These are phyloP conservation scores for Manduca sexta DNA, from an alignment of 1,140 invertebrate species.

Conservation along the genomic window DNA sequence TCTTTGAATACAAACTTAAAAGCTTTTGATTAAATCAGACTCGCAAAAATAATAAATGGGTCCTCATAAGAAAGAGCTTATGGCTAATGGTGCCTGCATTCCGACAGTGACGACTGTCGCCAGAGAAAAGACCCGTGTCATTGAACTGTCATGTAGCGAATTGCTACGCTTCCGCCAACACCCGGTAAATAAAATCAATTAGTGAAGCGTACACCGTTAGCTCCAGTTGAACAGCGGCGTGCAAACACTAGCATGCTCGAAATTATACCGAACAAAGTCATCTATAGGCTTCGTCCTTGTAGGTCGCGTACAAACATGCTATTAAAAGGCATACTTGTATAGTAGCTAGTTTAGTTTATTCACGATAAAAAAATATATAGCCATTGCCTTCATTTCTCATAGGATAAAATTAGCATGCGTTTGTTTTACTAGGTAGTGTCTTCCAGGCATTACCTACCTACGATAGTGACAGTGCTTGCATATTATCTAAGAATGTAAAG, in stretches of 20 bases:
- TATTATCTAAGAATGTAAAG: too few relatives aligned
- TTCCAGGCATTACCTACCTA: too few relatives aligned
- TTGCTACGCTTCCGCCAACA: conserved; percentile 50
- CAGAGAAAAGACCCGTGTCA: conserved; percentile 44
- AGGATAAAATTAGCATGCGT: too few relatives aligned
- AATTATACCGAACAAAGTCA: too few relatives aligned
- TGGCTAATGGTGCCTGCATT: conserved; percentile 46
- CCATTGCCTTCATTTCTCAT: too few relatives aligned
- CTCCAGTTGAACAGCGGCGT: background rate
- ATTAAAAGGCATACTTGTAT: too few relatives aligned
- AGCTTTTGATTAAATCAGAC: background rate
- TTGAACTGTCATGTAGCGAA: conserved; percentile 59
- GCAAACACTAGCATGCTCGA: background rate
- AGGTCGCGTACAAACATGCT: too few relatives aligned
- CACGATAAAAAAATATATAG: too few relatives aligned
- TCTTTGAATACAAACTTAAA: background rate
- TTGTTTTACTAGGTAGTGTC: too few relatives aligned
- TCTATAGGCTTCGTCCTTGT: too few relatives aligned
- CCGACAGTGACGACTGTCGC: conserved; percentile 40
- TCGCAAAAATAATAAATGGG: conserved; percentile 12
- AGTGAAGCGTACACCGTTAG: conserved; percentile 12
- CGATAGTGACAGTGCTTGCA: too few relatives aligned
- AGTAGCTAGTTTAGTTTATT: too few relatives aligned
- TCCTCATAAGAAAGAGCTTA: conserved; percentile 28
- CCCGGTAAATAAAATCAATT: conserved; percentile 58